phyloP scores from a whole-genome alignment of 2,113 vertebrate genomes.

The Nycticorax nycticorax region DNA sequence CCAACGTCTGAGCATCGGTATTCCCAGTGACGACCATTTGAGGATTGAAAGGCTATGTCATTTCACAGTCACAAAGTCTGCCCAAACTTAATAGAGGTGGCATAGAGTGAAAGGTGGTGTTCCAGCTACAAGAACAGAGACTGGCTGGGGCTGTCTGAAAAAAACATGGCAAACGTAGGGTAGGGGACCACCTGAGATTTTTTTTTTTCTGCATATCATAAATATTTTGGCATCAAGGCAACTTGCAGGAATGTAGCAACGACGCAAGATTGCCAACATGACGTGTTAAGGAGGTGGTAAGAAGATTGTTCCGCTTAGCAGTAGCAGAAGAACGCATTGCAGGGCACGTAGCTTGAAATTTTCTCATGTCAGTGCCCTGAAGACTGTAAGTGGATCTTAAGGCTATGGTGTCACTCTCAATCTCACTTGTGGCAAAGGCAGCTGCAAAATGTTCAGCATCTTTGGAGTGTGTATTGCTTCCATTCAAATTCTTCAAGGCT shows the following conservation, averaged over 20 bases:
- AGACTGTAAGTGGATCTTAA: background rate
- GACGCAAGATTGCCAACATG: background rate
- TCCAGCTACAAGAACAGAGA: background rate
- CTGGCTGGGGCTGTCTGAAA: background rate
- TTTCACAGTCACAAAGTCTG: background rate
- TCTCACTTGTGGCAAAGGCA: background rate
- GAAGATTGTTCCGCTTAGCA: background rate
- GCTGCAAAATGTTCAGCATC: background rate
- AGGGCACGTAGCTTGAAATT: background rate
- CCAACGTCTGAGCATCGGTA: fast-evolving
- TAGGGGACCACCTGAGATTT: fast-evolving
- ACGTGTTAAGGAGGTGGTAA: background rate
- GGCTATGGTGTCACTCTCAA: background rate
- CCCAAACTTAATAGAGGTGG: background rate
- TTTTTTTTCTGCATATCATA: background rate
- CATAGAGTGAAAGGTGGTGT: background rate
- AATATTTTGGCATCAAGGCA: background rate
- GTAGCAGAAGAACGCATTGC: background rate
- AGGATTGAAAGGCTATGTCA: background rate
- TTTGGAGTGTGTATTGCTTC: background rate
- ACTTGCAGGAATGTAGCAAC: background rate
- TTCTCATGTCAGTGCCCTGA: background rate
- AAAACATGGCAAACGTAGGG: background rate
- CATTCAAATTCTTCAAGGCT: background rate
- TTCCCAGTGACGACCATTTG: background rate